Base-by-base conservation (phyloP, 53 echinoderm and acorn worm genomes). In the Patiria pectinifera region DNA sequence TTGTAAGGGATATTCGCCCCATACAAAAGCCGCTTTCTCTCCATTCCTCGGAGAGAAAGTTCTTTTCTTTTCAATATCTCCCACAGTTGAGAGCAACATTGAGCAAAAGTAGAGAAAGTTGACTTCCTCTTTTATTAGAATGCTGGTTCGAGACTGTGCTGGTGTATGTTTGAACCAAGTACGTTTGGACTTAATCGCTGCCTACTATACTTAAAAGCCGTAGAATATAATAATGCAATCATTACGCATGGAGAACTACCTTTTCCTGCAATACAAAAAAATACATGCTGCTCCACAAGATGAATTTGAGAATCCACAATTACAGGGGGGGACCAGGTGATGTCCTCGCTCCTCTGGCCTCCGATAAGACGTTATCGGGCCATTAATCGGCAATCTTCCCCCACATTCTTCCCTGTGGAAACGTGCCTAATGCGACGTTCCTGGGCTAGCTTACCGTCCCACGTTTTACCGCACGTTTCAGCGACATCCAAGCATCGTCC, bases 381-480 rank as follows among this genome's bases (percentile, higher is more conserved):
- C 88, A 88, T 88, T 88, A 88, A 88, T 88, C 88, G 59, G 11
- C 88, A 88, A 78, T 88, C 78, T 88, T 88, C 62, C 48, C 63
- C 66, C 53, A 8, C 53, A 66, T 35, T 69, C 45, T 45, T 23
- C 85, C 86, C 85, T 72, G 23, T 62, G 88, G 82, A 88, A 77
- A 88, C 78, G 88, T 88, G 88, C 88, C 88, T 88, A 78, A 88
- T 88, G 88, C 77, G 25, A 49, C 74, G 66, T 85, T 66, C 86
- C 71, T 46, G 75, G 83, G 76, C 60, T 8, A 9, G 44, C 66
- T 16, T 18, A 11, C 15, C 77, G 35, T 76, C 88, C 77, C 77
- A 21, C n/a, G 25, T 48, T 86, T 72, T 86, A 72, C 48, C 48
- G 14, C 19, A 48, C 72, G 46, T 45, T 44, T 44, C 58, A n/a